Base-by-base conservation (phyloP, 2,888 invertebrate species). In the Anthoptus insignis region DNA sequence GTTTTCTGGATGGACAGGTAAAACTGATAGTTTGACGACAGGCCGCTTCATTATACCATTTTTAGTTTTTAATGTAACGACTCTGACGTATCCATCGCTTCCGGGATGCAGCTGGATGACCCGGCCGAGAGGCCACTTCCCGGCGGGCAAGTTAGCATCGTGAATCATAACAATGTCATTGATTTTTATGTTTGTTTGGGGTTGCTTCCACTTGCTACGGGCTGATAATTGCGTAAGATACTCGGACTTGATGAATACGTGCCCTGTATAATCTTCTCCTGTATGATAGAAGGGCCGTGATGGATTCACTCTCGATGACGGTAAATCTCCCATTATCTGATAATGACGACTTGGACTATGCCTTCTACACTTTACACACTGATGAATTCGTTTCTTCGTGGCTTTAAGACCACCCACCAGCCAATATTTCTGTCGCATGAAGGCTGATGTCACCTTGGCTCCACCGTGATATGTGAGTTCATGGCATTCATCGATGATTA, bases 241-340 rank as follows among this genome's bases (percentile, higher is more conserved):
- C n/a, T n/a, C n/a, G 14, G 42, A 14, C 19, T 42, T 42, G 2
- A 42, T 11, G 9, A 19, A 7, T 42, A 42, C 37, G 11, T 16
- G 14, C 27, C 27, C 13, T 65, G 14, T 56, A n/a, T 50, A 19
- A 32, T 32, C 32, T 11, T 11, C 32, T 7, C 32, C 32, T 4
- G 32, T 32, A 9, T 32, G 32, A 11, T 32, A 32, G 11, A 32
- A 32, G 2, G 32, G 32, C 11, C 32, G 4, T 9, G 32, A 32
- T 7, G 32, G 32, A n/a, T 50, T 14, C 22, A 56, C 21, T 22
- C n/a, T n/a, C 2, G 54, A 13, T 19, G 16, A 0, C 9, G 69
- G 70, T 24, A 72, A 34, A 34, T 70, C 68, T 45, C 66, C 70
- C 65, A 66, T 68, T 8, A 70, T 8, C 21, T 70, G 69, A 47